Conservation (phyloP, 2,797 vertebrate species). For the Petrocephalus sullivani region DNA sequence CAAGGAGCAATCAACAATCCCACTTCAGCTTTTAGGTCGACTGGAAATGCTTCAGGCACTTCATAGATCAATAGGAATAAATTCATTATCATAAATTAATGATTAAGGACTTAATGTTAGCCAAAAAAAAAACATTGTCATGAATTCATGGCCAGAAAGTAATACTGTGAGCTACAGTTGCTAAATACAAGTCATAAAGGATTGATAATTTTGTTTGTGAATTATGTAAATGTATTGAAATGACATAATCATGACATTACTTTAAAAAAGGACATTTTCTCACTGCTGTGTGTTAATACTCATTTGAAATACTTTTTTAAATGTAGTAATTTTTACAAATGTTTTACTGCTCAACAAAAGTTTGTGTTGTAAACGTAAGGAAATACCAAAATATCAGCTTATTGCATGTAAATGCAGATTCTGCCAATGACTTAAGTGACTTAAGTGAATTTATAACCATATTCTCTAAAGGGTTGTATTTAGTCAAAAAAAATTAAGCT, state of each 20-base stretch:
- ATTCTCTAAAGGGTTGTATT: no score
- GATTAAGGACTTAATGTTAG: not conserved
- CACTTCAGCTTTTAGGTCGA: not conserved
- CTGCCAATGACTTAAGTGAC: no score
- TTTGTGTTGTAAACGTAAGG: not conserved
- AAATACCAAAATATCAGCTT: no score
- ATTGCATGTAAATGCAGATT: no score
- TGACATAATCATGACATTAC: not conserved
- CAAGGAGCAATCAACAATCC: not conserved
- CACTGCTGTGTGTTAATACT: not conserved
- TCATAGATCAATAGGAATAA: conserved; percentile 9
- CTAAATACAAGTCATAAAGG: not conserved
- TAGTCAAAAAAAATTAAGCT: no score
- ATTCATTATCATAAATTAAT: conserved; percentile 11
- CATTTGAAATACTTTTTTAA: not conserved
- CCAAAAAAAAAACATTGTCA: not conserved
- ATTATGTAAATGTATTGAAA: not conserved
- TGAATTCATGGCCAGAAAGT: not conserved
- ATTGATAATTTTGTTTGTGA: not conserved
- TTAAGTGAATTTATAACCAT: no score
- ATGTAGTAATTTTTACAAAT: not conserved
- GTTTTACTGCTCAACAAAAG: not conserved
- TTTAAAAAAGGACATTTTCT: not conserved
- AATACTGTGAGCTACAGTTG: not conserved
- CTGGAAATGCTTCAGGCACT: conserved; percentile 3